A percentile compares a stretch with the other conserved stretches of the same genome.
Conservation (phyloP, 2,113 vertebrate species). For the Psophia crepitans region DNA sequence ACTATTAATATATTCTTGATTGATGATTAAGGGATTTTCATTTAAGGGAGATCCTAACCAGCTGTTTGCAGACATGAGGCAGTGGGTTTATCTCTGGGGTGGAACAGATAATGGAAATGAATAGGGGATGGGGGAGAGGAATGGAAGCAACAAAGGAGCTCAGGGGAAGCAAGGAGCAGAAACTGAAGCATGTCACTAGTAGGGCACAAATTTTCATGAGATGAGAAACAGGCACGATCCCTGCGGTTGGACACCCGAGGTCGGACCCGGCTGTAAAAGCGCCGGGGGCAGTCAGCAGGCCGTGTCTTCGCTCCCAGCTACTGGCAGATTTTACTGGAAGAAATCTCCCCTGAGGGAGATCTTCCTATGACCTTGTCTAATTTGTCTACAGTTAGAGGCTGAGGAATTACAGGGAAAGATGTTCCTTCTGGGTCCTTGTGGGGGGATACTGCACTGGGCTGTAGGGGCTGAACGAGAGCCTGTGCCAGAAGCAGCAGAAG, state of each 20-base stretch:
- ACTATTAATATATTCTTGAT: not conserved
- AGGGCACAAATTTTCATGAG: not conserved
- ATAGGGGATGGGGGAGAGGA: not conserved
- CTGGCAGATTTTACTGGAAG: not conserved
- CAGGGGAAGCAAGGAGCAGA: not conserved
- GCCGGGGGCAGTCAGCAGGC: too few relatives aligned
- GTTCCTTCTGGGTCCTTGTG: not conserved
- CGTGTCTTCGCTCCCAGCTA: not conserved
- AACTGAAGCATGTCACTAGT: not conserved
- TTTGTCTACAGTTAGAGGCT: not conserved
- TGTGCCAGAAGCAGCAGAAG: not conserved
- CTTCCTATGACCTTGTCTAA: not conserved
- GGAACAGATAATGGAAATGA: not conserved
- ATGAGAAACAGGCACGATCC: not conserved
- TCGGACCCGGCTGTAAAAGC: not conserved
- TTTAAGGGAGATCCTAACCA: not conserved
- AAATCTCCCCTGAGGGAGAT: not conserved
- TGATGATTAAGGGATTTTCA: not conserved
- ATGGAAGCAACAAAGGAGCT: not conserved
- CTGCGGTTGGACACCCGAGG: not conserved
- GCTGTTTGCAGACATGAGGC: not conserved
- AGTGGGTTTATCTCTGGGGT: not conserved
- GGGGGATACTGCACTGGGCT: not conserved
- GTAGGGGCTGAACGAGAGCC: not conserved
- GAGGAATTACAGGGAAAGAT: not conserved